phyloP scores from a whole-genome alignment of 2,113 vertebrate species.

The Hypomesus transpacificus region DNA sequence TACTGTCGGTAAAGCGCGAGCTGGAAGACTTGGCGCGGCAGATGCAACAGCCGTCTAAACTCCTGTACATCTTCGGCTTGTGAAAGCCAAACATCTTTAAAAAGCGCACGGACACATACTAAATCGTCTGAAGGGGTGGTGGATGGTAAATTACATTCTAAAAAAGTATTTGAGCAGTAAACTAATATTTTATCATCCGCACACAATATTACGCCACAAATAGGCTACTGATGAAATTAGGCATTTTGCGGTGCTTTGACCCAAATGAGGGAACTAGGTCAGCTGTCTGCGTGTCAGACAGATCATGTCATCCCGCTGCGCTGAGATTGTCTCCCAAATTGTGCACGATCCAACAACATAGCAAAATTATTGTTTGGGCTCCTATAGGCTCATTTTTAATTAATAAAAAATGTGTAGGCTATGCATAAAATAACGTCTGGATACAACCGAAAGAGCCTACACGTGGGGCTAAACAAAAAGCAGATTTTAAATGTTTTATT shows the following conservation, averaged over 20 bases:
- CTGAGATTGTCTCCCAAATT: neutral
- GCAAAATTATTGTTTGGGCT: too few relatives aligned
- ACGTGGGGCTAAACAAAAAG: too few relatives aligned
- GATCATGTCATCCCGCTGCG: slow-evolving; percentile 53
- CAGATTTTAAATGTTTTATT: too few relatives aligned
- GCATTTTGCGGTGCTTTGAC: slow-evolving; percentile 43
- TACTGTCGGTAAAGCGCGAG: slow-evolving; percentile 97
- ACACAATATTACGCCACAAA: too few relatives aligned
- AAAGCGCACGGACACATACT: neutral
- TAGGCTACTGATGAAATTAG: neutral
- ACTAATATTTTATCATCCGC: too few relatives aligned
- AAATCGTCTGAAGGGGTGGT: neutral
- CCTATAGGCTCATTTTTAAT: too few relatives aligned
- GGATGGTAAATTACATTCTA: neutral
- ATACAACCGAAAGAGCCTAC: too few relatives aligned
- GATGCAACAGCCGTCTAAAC: slow-evolving; percentile 98
- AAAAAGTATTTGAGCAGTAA: too few relatives aligned
- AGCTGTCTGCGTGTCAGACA: slow-evolving; percentile 68
- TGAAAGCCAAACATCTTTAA: slow-evolving; percentile 97
- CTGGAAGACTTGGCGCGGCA: slow-evolving; percentile 98
- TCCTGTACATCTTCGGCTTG: slow-evolving; percentile 99
- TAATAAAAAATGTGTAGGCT: too few relatives aligned
- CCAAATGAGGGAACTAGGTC: slow-evolving; percentile 69
- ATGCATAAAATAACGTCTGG: too few relatives aligned
- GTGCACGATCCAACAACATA: neutral